Evolutionary conservation across 37 sponge, comb jelly and placozoan genomes (phyloP), one percentile per base, ranked within the genome.

Genomic region (Halichondria panicea): DNA sequence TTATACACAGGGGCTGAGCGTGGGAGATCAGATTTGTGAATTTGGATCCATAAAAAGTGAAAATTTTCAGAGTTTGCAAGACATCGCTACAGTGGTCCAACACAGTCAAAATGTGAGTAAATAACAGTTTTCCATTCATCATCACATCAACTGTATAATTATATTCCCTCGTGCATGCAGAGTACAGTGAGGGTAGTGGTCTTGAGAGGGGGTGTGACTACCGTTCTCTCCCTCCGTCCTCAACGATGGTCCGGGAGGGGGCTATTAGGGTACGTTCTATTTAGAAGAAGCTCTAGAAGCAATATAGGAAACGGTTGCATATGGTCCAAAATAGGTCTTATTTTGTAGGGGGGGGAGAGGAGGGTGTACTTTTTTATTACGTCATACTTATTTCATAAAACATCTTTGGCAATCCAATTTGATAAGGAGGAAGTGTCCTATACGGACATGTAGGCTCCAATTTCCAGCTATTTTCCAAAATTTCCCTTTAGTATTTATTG

Each of bases 161-260:
- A 13, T 40, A 8, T 31, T 48, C 27, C 70, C 24, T 0, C 36
- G 7, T 45, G 30, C 45, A 22, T 15, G 19, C 72, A 89, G 90
- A 24, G 56, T 42, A 62, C 87, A 35, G 46, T 92, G 57, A 71
- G 80, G 56, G 94, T 94, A n/a, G 54, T 78, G 30, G 65, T 94
- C 31, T 24, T 70, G 6, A 46, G 94, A 70, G 57, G 66, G 55
- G 84, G 81, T 0, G 30, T 33, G 4, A 18, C n/a, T 6, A 50
- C 66, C 3, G 59, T 65, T 24, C 48, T 94, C 57, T 67, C 68
- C 2, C 63, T 94, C 21, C 78, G 65, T 5, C 94, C 94, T 11
- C 80, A 80, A 38, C 59, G 48, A 48, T 94, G 94, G 94, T 19
- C 64, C 34, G 94, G 94, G n/a, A 64, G 58, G 63, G 94, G 94